Base-by-base conservation (phyloP, 2,888 invertebrate species). In the Fragum whitleyi region DNA sequence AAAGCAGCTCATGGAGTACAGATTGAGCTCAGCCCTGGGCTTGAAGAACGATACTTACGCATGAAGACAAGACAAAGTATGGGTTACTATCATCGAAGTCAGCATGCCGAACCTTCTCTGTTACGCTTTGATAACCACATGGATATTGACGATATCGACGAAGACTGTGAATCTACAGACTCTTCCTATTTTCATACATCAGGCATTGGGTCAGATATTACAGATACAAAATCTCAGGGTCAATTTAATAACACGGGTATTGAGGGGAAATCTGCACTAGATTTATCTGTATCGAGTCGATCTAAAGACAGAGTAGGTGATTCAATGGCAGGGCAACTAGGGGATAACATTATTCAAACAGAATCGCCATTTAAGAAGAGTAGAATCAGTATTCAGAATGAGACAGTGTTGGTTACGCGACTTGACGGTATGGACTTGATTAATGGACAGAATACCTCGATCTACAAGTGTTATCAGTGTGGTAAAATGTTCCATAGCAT, bases 381-480 rank as follows among this genome's bases (percentile, higher is more conserved):
- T 36, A 68, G 81, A 26, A 84, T 92, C 57, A 86, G 87, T 51
- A 87, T 92, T 53, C 83, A 86, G 39, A 91, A 91, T 72, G 93
- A 93, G 80, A 92, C 92, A n/a, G 89, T 93, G 36, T 73, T 94
- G 26, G 90, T 92, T 3, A 91, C 92, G 0, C 77, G 92, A 29
- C 78, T 94, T 28, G 93, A 93, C 72, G 93, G 93, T 0, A 74
- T 91, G 6, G 91, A 92, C 78, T 67, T 89, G 26, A 71, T 80
- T n/a, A 90, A 87, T 16, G 92, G 92, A 6, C 87, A 89, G 68
- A 87, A 88, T 55, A 82, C 90, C n/a, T 90, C 92, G 21, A 87
- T 93, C 39, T 94, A 90, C 83, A 92, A 92, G 87, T 94, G 94
- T 84, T 91, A 93, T 79, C 82, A 93, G 67, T 94, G 94, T 81